These are phyloP conservation scores for Cardinalis cardinalis DNA, from an alignment of 2,113 vertebrate genomes.

Conservation along the genomic window DNA sequence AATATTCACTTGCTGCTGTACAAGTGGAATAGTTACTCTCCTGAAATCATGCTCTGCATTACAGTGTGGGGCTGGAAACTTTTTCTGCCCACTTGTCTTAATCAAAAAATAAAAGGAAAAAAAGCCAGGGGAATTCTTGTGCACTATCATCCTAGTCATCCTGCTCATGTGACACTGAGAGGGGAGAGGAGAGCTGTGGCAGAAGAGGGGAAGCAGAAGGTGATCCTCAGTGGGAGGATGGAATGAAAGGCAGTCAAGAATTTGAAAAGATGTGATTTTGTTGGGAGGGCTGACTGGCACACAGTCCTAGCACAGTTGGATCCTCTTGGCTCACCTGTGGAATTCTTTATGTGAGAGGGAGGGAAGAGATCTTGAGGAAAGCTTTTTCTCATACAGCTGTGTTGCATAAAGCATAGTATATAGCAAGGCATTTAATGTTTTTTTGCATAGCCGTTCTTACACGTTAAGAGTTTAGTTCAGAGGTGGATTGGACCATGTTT, in stretches of 20 bases:
- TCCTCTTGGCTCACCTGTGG: constrained; percentile 32
- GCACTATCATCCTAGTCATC: background rate
- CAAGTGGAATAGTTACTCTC: background rate
- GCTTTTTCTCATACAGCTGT: background rate
- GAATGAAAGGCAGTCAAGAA: background rate
- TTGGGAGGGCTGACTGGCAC: background rate
- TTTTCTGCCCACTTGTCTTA: background rate
- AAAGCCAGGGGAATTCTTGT: background rate
- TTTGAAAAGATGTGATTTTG: constrained; percentile 20
- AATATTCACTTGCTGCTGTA: background rate
- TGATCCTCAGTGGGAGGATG: background rate
- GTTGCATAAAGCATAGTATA: background rate
- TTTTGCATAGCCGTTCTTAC: background rate
- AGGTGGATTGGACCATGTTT: background rate
- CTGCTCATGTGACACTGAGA: background rate
- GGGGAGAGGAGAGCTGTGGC: background rate
- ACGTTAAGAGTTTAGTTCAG: background rate
- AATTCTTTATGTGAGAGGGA: background rate
- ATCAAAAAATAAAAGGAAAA: background rate
- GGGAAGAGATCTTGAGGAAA: background rate
- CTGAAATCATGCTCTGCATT: background rate
- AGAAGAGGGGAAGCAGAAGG: background rate
- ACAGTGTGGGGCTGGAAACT: background rate
- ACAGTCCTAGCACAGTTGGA: background rate
- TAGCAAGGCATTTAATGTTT: background rate